Conservation (phyloP, 2,888 invertebrate genomes). For the Cerceris rybyensis region DNA sequence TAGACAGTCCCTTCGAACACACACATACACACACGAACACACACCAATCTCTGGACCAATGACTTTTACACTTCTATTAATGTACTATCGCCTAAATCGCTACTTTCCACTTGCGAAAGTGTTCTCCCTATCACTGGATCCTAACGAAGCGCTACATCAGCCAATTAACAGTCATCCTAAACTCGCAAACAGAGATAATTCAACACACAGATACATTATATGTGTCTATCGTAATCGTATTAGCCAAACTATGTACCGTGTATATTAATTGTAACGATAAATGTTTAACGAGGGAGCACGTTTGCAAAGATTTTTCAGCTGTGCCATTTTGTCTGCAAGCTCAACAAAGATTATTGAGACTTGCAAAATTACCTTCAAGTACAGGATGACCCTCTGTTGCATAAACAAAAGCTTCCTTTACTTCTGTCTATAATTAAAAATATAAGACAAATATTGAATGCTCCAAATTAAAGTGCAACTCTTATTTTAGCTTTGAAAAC, state of each 20-base stretch:
- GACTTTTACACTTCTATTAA: constrained; percentile 80
- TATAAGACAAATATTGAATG: no score
- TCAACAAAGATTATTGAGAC: no score
- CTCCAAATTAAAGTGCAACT: no score
- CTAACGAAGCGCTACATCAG: constrained; percentile 11
- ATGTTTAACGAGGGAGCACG: constrained; percentile 18
- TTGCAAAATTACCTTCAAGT: no score
- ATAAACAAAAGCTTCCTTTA: no score
- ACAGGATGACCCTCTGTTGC: no score
- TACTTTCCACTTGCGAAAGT: constrained; percentile 19
- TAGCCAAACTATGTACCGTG: constrained; percentile 48
- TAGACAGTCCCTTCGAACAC: constrained; percentile 34
- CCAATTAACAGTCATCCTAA: constrained; percentile 29
- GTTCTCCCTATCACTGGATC: constrained; percentile 30
- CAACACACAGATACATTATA: constrained; percentile 30
- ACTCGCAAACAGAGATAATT: constrained; percentile 24
- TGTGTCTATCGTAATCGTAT: constrained; percentile 60
- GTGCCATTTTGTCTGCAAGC: no score
- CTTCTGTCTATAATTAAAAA: no score
- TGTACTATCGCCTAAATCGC: constrained; percentile 62
- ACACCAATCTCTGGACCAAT: constrained; percentile 78
- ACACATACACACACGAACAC: constrained; percentile 44
- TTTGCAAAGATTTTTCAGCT: constrained; percentile 8
- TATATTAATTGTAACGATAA: constrained; percentile 27
- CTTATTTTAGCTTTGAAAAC: no score